A percentile compares a stretch with the other conserved stretches of the same genome.
These are phyloP conservation scores for Mactra quadrangularis DNA, from an alignment of 1,140 invertebrate genomes.

Conservation along the genomic window DNA sequence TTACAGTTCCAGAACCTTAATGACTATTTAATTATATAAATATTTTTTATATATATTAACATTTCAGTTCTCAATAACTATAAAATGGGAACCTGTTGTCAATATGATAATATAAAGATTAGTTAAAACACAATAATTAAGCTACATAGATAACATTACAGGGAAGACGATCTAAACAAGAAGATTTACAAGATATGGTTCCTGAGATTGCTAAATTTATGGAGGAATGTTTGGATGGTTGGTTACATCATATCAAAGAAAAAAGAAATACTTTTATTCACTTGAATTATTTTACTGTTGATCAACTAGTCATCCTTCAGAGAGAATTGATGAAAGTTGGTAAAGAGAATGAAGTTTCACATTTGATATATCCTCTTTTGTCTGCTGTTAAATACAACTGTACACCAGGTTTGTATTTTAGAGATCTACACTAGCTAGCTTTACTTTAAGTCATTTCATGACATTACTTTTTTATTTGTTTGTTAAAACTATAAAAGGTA, in stretches of 20 bases:
- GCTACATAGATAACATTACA: not conserved
- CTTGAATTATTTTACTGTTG: slow-evolving; percentile 79
- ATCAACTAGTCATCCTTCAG: slow-evolving; percentile 79
- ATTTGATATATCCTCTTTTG: slow-evolving; percentile 71
- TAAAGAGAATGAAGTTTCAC: slow-evolving; percentile 47
- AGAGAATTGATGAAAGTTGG: slow-evolving; percentile 72
- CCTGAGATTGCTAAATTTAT: slow-evolving; percentile 74
- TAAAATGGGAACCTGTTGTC: too few species aligned
- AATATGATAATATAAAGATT: too few species aligned
- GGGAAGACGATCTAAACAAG: slow-evolving; percentile 16
- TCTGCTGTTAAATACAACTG: slow-evolving; percentile 69
- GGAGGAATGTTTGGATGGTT: slow-evolving; percentile 76
- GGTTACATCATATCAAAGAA: slow-evolving; percentile 73
- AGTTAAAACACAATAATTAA: too few species aligned
- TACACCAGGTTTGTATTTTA: slow-evolving; percentile 43
- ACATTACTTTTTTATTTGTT: not conserved
- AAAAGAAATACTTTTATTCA: slow-evolving; percentile 71
- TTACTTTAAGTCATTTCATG: not conserved
- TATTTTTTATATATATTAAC: too few species aligned
- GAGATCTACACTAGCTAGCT: not conserved
- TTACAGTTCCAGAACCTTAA: too few species aligned
- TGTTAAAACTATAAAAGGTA: not conserved
- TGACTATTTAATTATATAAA: too few species aligned
- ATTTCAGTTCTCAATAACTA: too few species aligned
- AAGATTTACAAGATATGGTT: slow-evolving; percentile 55